Evolutionary conservation across 2,888 invertebrate genomes (phyloP).

Genomic region (Barypeithes pellucidus): DNA sequence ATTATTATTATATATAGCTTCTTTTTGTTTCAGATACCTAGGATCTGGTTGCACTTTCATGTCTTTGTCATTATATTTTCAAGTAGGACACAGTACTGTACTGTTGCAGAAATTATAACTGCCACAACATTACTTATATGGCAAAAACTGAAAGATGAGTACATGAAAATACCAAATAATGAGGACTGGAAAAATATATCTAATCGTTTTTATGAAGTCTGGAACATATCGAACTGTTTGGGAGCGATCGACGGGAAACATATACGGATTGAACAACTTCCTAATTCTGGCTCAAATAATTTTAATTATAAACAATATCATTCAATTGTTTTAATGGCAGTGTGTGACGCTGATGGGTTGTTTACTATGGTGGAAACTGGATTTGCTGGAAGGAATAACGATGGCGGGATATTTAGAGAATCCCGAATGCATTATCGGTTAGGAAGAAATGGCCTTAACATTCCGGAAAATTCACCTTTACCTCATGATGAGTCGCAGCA

Average conservation of each 20-base stretch:
- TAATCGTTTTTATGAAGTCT: constrained; percentile 57
- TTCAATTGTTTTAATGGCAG: constrained; percentile 61
- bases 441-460: background rate
- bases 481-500: background rate
- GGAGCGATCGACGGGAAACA: constrained; percentile 59
- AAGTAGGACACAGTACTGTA: constrained; percentile 5
- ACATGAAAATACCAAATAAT: constrained; percentile 7
- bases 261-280: constrained; percentile 59
- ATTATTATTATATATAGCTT: background rate
- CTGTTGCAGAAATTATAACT: constrained; percentile 4
- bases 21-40: constrained; percentile 5
- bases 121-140: constrained; percentile 11
- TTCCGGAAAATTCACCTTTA: background rate
- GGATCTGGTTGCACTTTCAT: background rate
- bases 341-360: constrained; percentile 61
- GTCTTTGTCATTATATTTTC: constrained; percentile 11
- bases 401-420: constrained; percentile 58
- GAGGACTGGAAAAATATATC: constrained; percentile 45
- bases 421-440: constrained; percentile 6
- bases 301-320: constrained; percentile 62
- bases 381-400: constrained; percentile 61
- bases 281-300: constrained; percentile 46
- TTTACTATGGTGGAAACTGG: constrained; percentile 63
- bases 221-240: constrained; percentile 53
- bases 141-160: background rate